Evolutionary conservation across 2,113 vertebrate genomes (phyloP).

Genomic region (Parotia lawesii): DNA sequence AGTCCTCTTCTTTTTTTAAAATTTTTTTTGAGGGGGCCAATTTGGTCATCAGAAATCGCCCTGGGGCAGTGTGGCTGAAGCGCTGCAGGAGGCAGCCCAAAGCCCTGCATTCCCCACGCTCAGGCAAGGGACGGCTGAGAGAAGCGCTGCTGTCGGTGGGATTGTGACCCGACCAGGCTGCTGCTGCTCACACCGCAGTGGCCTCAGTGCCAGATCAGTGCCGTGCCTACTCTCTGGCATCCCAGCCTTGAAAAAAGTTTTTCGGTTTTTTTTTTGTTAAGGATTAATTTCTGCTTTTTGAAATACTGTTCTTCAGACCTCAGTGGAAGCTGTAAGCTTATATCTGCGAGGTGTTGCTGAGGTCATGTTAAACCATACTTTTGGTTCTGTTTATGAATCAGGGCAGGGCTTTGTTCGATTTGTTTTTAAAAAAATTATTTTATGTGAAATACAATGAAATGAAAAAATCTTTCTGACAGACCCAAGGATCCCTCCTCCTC

Average conservation of each 20-base stretch:
- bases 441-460: background rate
- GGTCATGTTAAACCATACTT: background rate
- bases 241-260: background rate
- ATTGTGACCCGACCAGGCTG: background rate
- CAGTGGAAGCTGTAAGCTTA: background rate
- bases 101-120: background rate
- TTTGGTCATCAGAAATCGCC: slow-evolving; percentile 6
- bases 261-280: background rate
- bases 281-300: slow-evolving; percentile 2
- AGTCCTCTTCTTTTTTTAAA: background rate
- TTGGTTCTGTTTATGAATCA: background rate
- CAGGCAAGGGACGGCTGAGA: background rate
- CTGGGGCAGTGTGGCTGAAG: background rate
- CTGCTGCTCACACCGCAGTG: background rate
- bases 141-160: background rate
- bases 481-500: background rate
- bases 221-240: background rate
- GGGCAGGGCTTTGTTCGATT: background rate
- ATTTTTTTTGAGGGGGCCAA: background rate
- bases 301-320: slow-evolving; percentile 30
- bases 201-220: background rate
- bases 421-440: background rate
- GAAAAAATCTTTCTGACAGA: slow-evolving; percentile 3
- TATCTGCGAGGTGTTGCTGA: background rate
- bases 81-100: background rate